Evolutionary conservation across 2,888 invertebrate genomes (phyloP), one percentile per base, ranked within the genome.

Genomic region (Andrena minutula): DNA sequence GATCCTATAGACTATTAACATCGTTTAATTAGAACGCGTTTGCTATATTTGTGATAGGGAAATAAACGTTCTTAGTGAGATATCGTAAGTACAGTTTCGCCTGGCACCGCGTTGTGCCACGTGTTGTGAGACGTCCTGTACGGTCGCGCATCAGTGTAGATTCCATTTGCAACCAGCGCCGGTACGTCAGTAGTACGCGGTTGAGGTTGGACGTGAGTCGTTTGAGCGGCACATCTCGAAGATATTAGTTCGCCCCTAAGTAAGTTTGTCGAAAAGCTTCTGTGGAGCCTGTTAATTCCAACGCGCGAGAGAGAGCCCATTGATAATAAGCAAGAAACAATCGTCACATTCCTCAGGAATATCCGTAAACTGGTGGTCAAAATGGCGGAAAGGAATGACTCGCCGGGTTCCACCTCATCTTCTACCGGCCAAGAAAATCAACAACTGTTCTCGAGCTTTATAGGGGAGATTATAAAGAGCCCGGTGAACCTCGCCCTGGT

Each of bases 401-500:
- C 89, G 87, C 90, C 91, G 90, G 91, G 82, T 80, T 79, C 91
- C 73, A 73, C 70, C 47, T 66, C 88, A 81, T 70, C 86, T 35
- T 74, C 85, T 16, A 71, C 68, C 63, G 78, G 76, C 4, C 86
- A 85, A 66, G 90, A 91, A 61, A 81, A 81, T 53, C 87, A 87
- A 58, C 88, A 91, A 65, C 88, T 92, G 64, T 86, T 93, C 69
- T 88, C 93, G 68, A 94, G 91, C 92, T 93, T 96, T 83, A 87
- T 96, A 58, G 92, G 93, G 73, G 97, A 97, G 93, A 95, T 97
- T 81, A 94, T 97, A 65, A 95, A 95, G 76, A 97, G 96, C 91
- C 97, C 97, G 16, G 90, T 97, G 84, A 97, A 97, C 94, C 91
- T 97, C 76, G 95, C 95, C 35, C 94, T 97, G 73, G 95, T 97